Conservation (phyloP, 2,113 vertebrate genomes). For the Anarhynchus alexandrinus region DNA sequence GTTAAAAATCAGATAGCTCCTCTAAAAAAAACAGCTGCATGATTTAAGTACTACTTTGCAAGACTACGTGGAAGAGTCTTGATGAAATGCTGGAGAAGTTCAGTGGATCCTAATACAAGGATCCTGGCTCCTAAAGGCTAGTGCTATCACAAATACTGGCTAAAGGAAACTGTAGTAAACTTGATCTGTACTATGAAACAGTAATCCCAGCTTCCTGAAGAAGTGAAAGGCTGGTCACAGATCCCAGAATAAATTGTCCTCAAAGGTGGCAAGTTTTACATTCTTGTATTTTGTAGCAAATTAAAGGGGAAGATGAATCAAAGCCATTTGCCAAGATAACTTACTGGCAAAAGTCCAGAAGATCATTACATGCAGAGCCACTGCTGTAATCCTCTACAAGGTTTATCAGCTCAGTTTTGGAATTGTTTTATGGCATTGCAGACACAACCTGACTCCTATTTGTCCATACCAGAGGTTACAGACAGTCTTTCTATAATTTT, state of each 20-base stretch:
- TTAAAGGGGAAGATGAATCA: not conserved
- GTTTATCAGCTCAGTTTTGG: not conserved
- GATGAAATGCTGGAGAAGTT: not conserved
- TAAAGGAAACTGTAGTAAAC: not conserved
- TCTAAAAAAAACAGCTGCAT: not conserved
- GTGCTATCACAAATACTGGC: not conserved
- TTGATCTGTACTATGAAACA: not conserved
- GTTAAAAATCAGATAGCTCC: not conserved
- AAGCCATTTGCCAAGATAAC: not conserved
- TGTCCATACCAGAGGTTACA: not conserved
- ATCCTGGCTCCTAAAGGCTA: not conserved
- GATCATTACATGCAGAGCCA: not conserved
- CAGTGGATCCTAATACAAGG: not conserved
- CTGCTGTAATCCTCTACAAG: not conserved
- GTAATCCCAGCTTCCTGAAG: not conserved
- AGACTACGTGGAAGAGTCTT: not conserved
- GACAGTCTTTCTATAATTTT: not conserved
- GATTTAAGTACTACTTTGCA: not conserved
- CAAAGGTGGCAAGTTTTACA: not conserved
- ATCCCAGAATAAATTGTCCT: not conserved
- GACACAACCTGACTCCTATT: not conserved
- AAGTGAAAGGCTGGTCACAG: not conserved
- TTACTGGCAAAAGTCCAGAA: not conserved
- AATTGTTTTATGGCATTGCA: not conserved
- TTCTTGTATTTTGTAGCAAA: not conserved